phyloP scores from a whole-genome alignment of 2,113 vertebrate species.

The Anser cygnoides region DNA sequence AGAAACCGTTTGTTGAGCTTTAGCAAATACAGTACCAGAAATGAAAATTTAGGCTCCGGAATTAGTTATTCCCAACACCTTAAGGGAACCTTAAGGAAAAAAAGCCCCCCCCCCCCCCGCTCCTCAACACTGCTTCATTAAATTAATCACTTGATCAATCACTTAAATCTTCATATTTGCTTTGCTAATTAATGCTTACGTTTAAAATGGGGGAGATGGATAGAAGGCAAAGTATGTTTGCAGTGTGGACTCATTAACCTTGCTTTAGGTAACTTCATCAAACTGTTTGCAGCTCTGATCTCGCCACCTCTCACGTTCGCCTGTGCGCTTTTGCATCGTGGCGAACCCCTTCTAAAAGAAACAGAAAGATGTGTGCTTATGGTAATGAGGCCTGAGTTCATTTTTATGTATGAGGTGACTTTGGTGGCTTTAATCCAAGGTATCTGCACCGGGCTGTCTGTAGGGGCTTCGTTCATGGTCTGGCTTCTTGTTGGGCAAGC shows the following conservation, averaged over 20 bases:
- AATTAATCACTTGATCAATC: slow-evolving; percentile 66
- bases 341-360: neutral
- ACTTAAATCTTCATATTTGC: slow-evolving; percentile 46
- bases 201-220: neutral
- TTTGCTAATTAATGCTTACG: slow-evolving; percentile 31
- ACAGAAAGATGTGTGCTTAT: neutral
- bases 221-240: neutral
- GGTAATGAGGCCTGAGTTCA: neutral
- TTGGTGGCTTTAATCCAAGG: neutral
- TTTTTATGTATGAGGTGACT: neutral
- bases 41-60: slow-evolving; percentile 7
- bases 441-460: fast-evolving
- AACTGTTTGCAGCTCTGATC: neutral
- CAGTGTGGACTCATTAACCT: slow-evolving; percentile 14
- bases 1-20: slow-evolving; percentile 6
- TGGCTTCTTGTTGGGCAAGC: neutral
- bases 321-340: fast-evolving
- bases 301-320: fast-evolving
- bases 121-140: slow-evolving; percentile 29
- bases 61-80: slow-evolving; percentile 37
- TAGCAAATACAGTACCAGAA: neutral
- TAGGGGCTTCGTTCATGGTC: neutral
- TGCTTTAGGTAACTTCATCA: neutral
- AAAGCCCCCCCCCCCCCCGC: neutral
- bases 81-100: neutral